Conservation (phyloP, 1,140 invertebrate species). For the Arion vulgaris region DNA sequence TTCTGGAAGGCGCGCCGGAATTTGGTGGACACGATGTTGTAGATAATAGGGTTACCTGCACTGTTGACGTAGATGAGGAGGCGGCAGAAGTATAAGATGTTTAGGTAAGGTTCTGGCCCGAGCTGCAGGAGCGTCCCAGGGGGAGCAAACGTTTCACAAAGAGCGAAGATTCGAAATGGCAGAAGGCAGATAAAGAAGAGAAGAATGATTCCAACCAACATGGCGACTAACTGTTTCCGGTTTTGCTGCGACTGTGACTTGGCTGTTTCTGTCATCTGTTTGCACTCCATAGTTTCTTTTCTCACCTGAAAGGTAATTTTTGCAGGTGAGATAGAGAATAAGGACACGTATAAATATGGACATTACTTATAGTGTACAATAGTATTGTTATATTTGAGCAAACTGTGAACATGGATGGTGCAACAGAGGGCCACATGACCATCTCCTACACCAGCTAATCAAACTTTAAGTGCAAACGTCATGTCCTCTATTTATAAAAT, state of each 20-base stretch:
- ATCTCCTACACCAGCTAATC: no score
- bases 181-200: constrained; percentile 92
- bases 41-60: constrained; percentile 66
- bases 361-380: no score
- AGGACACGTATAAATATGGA: no score
- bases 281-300: constrained; percentile 43
- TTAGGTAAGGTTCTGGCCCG: constrained; percentile 86
- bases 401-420: no score
- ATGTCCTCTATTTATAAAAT: no score
- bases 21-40: constrained; percentile 60
- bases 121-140: constrained; percentile 59
- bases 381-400: no score
- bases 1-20: constrained; percentile 56
- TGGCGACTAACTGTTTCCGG: constrained; percentile 80
- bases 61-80: constrained; percentile 66
- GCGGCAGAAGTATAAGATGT: constrained; percentile 86
- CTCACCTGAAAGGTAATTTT: constrained; percentile 34
- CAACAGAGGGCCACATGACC: no score
- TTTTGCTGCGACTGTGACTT: constrained; percentile 36
- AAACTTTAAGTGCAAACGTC: no score
- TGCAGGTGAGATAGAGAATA: no score
- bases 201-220: constrained; percentile 90
- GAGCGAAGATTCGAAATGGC: constrained; percentile 87
- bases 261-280: constrained; percentile 46
- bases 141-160: constrained; percentile 68